phyloP scores from a whole-genome alignment of 2,113 vertebrate genomes.

The Burhinus bistriatus region DNA sequence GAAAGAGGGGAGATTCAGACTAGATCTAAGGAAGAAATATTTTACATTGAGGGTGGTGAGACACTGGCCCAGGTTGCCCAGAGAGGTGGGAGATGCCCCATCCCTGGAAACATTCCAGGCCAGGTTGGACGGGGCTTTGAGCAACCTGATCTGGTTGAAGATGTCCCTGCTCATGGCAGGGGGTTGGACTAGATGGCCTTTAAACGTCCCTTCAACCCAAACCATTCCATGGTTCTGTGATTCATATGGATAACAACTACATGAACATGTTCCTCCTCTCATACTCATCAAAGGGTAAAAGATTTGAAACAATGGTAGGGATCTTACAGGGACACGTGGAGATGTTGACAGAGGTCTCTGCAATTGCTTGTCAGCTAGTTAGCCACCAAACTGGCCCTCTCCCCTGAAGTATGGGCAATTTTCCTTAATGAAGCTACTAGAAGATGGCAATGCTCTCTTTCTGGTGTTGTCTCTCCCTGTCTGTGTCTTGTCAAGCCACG shows the following conservation, averaged over 20 bases:
- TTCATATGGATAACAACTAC: neutral
- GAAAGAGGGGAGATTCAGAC: neutral
- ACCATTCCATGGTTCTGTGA: neutral
- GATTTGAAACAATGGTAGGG: fast-evolving
- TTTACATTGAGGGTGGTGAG: neutral
- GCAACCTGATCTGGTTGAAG: neutral
- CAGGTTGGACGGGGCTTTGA: neutral
- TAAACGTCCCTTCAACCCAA: too few species aligned
- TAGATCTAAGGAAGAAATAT: neutral
- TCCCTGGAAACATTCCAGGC: neutral
- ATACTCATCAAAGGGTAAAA: neutral
- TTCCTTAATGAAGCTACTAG: neutral
- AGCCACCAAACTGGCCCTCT: neutral
- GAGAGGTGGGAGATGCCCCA: neutral
- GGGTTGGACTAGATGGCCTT: neutral
- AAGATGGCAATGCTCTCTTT: neutral
- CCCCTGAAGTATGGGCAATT: neutral
- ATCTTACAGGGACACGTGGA: neutral
- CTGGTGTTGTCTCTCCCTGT: neutral
- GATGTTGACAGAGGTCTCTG: neutral
- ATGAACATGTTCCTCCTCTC: neutral
- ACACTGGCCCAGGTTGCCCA: neutral
- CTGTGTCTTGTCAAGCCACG: neutral
- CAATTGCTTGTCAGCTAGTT: neutral
- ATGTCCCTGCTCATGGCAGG: neutral